Percentiles rank a stretch among this genome's conserved stretches.
Evolutionary conservation across 1,140 invertebrate genomes (phyloP).

Genomic region (Ephestia elutella): DNA sequence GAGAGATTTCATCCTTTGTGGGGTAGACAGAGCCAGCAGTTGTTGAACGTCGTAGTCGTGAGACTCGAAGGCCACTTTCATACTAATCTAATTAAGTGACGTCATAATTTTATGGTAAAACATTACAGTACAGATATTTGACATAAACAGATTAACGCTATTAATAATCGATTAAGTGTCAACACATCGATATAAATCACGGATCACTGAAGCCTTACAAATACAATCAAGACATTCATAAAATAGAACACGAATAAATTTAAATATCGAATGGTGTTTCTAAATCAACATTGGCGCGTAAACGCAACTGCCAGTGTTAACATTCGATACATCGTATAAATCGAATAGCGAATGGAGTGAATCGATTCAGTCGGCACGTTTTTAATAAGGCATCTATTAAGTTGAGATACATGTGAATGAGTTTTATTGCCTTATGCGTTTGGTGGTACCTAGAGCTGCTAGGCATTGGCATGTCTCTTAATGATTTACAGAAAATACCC

Average conservation of each 20-base stretch:
- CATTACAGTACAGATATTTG: too few species aligned
- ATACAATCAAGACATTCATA: conserved; percentile 38
- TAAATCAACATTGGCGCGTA: conserved; percentile 41
- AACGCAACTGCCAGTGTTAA: conserved; percentile 50
- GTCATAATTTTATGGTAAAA: too few species aligned
- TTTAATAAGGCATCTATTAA: conserved; percentile 68
- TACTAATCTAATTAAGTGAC: too few species aligned
- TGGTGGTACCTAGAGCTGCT: conserved; percentile 20
- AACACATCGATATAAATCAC: conserved; percentile 48
- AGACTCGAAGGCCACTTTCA: too few species aligned
- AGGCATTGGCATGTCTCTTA: conserved; percentile 56
- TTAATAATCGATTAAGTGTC: conserved; percentile 41
- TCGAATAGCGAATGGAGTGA: conserved; percentile 42
- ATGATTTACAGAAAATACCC: conserved; percentile 48
- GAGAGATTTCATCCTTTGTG: too few species aligned
- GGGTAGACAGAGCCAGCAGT: too few species aligned
- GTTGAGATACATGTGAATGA: conserved; percentile 71
- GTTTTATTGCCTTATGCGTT: conserved; percentile 66
- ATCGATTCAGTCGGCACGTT: conserved; percentile 50
- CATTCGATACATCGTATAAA: conserved; percentile 54
- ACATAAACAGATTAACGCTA: conserved; percentile 4
- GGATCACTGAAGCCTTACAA: conserved; percentile 40
- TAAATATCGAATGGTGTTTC: conserved; percentile 38
- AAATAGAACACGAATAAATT: conserved; percentile 56
- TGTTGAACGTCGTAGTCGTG: too few species aligned